These are phyloP conservation scores for Centruroides vittatus DNA, from an alignment of 1,140 invertebrate genomes.

Conservation along the genomic window DNA sequence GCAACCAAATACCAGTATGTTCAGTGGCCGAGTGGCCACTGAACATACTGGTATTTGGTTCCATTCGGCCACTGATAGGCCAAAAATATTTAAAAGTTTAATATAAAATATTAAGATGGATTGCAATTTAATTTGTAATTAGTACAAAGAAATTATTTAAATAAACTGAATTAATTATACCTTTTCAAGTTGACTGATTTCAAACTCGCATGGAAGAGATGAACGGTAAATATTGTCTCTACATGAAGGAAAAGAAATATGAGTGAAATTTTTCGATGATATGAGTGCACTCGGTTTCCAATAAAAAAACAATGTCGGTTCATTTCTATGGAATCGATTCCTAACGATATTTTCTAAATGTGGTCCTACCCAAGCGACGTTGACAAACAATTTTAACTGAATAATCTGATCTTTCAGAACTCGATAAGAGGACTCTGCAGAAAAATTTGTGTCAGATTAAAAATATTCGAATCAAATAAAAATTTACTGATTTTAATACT, in stretches of 20 bases:
- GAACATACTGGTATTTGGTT: too few relatives aligned
- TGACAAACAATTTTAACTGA: conserved; percentile 24
- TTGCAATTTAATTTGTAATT: too few relatives aligned
- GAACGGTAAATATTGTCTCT: conserved; percentile 15
- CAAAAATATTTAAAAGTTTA: too few relatives aligned
- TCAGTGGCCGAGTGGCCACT: too few relatives aligned
- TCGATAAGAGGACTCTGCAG: conserved; percentile 2
- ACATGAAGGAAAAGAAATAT: conserved; percentile 33
- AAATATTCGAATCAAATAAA: too few relatives aligned
- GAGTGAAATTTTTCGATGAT: conserved; percentile 22
- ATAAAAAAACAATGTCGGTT: conserved; percentile 45
- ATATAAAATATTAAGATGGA: too few relatives aligned
- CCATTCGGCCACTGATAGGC: too few relatives aligned
- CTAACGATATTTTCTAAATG: conserved; percentile 36
- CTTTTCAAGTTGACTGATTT: conserved; percentile 48
- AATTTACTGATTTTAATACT: background rate
- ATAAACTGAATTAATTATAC: conserved; percentile 20
- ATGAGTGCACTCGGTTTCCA: conserved; percentile 47
- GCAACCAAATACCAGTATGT: too few relatives aligned
- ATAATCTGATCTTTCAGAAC: conserved; percentile 20
- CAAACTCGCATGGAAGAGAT: conserved; percentile 38
- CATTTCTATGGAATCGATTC: conserved; percentile 16
- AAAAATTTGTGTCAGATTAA: too few relatives aligned
- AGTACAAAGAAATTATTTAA: background rate
- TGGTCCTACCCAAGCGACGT: conserved; percentile 42